Evolutionary conservation across 2,113 vertebrate species (phyloP), one percentile per base, ranked within the genome.

Genomic region (Ailurus styani): DNA sequence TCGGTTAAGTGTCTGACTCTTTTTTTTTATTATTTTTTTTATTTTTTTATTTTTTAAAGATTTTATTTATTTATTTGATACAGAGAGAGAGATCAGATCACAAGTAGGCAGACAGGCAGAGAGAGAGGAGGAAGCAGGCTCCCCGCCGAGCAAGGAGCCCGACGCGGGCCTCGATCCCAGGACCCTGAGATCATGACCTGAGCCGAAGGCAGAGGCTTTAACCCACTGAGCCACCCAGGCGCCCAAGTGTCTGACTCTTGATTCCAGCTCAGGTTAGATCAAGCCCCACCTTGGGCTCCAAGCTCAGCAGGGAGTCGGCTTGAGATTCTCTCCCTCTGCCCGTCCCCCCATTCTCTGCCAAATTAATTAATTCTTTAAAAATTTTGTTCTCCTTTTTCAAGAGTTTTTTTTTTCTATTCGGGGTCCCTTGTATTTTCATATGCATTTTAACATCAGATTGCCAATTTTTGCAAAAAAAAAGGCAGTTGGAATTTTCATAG

Each of bases 311-410:
- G 34, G 34, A 68, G 66, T 68, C 2, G 3, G 34, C 7, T 68
- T 68, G 66, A 68, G 66, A 68, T n/a, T n/a, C 34, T 68, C 66
- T n/a, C 66, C 66, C 34, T 68, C 66, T 68, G 34, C 4, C 34
- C 17, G 7, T 68, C 66, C 17, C 66, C 34, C 20, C 17, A 68
- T 34, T 68, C 34, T n/a, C 64, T 68, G 17, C 34, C 34, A n/a
- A 66, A 66, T 9, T 34, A 68, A 68, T 68, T n/a, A 18, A 68
- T 68, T 18, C 6, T 62, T 62, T 3, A 18, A 68, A 68, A 68
- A n/a, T 1, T 91, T 86, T 21, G 12, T 95, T 93, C 66, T 88
- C n/a, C 54, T 83, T 95, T 82, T 94, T 83, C 62, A 95, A 93
- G 37, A 90, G 57, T 25, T 42, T 73, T 97, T 14, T 94, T 82